Evolutionary conservation across 1,140 invertebrate species (phyloP).

Genomic region (Planococcus citri): DNA sequence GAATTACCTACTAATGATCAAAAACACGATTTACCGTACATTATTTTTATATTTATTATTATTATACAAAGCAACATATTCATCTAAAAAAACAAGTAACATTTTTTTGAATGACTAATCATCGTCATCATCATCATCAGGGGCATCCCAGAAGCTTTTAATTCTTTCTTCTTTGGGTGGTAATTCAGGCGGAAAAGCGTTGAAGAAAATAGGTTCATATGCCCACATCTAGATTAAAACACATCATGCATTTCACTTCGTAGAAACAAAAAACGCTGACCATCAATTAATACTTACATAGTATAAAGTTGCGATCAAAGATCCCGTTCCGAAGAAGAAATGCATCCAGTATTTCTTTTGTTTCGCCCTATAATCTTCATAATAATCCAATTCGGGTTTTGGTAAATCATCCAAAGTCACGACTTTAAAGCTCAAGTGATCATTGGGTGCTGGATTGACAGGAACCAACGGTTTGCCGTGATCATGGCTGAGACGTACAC

Average conservation of each 20-base stretch:
- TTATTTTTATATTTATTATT: not conserved
- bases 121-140: conserved; percentile 6
- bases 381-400: not conserved
- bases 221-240: not conserved
- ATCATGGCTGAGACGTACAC: not conserved
- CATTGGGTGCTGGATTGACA: not conserved
- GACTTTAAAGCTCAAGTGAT: not conserved
- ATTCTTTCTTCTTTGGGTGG: conserved; percentile 15
- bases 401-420: conserved; percentile 5
- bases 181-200: not conserved
- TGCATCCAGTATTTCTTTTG: not conserved
- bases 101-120: not conserved
- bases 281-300: not conserved
- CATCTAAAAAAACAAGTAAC: not conserved
- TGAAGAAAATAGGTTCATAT: not conserved
- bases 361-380: not conserved
- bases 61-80: not conserved
- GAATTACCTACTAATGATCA: no score
- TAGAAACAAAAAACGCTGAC: not conserved
- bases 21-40: not conserved
- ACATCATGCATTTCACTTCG: not conserved
- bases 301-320: not conserved
- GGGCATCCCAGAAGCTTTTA: conserved; percentile 9
- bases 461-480: not conserved
- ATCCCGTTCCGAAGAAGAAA: not conserved